Percentiles rank a stretch among this genome's conserved stretches.
Conservation (phyloP, 2,113 vertebrate genomes). For the Dromaius novaehollandiae region DNA sequence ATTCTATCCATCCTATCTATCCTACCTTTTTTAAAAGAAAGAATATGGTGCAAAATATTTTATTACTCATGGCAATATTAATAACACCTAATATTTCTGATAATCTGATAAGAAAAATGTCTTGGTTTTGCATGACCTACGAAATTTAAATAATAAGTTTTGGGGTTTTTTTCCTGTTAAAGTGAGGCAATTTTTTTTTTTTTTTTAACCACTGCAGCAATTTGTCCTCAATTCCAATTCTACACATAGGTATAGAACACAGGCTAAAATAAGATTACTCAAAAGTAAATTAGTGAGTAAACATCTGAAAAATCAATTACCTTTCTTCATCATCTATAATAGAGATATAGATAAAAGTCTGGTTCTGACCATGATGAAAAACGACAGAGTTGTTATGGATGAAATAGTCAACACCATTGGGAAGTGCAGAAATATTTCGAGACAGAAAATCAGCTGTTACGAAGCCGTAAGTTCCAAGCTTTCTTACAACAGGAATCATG, state of each 20-base stretch:
- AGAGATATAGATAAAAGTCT: conserved; percentile 86
- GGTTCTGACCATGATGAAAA: conserved; percentile 87
- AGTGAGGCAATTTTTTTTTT: too few relatives aligned
- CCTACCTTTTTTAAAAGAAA: background rate
- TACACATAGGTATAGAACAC: fast-evolving
- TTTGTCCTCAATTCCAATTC: background rate
- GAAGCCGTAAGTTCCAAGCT: conserved; percentile 78
- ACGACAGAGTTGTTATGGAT: conserved; percentile 79
- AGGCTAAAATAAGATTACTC: background rate
- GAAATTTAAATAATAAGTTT: background rate
- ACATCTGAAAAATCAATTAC: conserved; percentile 45
- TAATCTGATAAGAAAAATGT: background rate
- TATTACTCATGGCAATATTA: background rate
- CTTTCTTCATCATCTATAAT: conserved; percentile 86
- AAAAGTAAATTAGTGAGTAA: background rate
- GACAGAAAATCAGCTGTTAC: conserved; percentile 84
- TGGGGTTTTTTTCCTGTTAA: background rate
- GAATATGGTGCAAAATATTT: background rate
- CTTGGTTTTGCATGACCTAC: background rate
- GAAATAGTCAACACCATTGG: conserved; percentile 78
- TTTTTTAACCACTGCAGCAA: background rate
- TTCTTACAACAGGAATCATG: conserved; percentile 86
- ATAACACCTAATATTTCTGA: background rate
- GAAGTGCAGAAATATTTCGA: conserved; percentile 81
- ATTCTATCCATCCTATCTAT: background rate